Evolutionary conservation across 2,113 vertebrate genomes (phyloP).

Genomic region (Myiozetetes cayanensis): DNA sequence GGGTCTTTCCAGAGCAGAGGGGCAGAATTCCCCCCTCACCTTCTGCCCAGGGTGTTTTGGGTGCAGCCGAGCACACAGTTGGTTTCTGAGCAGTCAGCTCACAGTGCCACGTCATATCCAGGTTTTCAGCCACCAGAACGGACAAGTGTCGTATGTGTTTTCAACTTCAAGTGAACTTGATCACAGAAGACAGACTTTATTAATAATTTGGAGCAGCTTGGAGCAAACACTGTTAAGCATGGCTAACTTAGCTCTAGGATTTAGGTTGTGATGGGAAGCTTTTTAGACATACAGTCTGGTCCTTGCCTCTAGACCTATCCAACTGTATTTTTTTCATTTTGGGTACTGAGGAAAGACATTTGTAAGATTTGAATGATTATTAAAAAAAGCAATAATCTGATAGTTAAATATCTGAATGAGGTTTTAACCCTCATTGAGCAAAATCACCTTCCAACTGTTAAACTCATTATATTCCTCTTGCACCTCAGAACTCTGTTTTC

Average conservation of each 20-base stretch:
- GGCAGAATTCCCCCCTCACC: fast-evolving
- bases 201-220: background rate
- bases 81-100: background rate
- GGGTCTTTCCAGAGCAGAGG: fast-evolving
- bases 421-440: background rate
- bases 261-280: background rate
- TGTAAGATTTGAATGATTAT: background rate
- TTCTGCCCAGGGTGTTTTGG: background rate
- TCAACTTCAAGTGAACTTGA: background rate
- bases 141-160: background rate
- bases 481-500: background rate
- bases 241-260: background rate
- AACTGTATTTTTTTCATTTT: background rate
- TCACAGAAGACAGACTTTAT: background rate
- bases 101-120: fast-evolving
- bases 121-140: background rate
- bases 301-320: background rate
- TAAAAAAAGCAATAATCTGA: background rate
- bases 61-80: background rate
- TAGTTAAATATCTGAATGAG: background rate
- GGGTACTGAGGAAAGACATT: background rate
- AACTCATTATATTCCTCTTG: background rate
- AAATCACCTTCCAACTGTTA: background rate
- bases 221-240: background rate
- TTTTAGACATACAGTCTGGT: background rate